Evolutionary conservation across 2,113 vertebrate species (phyloP), one percentile per base, ranked within the genome.

Genomic region (Microcebus lehilahytsara): DNA sequence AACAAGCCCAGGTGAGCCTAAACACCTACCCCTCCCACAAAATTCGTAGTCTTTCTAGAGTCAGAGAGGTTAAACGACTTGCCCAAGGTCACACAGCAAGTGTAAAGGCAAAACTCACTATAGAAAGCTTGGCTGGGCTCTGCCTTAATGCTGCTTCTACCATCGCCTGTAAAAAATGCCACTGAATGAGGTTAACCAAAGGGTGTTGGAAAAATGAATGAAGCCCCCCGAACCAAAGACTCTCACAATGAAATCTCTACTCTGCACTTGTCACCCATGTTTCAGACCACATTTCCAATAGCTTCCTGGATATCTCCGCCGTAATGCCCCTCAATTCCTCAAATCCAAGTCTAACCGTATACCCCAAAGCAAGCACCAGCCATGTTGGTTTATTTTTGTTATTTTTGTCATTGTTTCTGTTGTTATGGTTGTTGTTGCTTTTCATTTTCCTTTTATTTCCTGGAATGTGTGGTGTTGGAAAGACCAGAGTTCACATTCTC

Each of bases 401-500:
- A 9, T 62, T 84, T 20, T 78, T 93, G 9, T 42, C 9, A 69
- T 34, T 78, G 4, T 67, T 91, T n/a, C 27, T 92, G 64, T 34
- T 46, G 16, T 49, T 95, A 23, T 40, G 91, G 6, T 34, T 13
- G 56, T 37, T 77, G 6, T 60, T 92, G 46, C 32, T 93, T 72
- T 96, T 77, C 19, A 19, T 49, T 42, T 89, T 81, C n/a, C 17
- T 93, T 75, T 91, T 79, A 75, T 95, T 74, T 95, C 17, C 56
- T 75, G 4, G 27, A 46, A 58, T 71, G 0, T 79, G 60, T 25
- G 8, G 13, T 74, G 53, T 56, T 17, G 17, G 51, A 75, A 93
- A 96, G 40, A 90, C 51, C 71, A 19, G 19, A n/a, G 46, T 87
- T 97, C 64, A 86, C 96, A 93, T 96, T 96, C 58, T 64, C 46